Conservation (phyloP, 2,888 invertebrate genomes). For the Catocala fraxini region DNA sequence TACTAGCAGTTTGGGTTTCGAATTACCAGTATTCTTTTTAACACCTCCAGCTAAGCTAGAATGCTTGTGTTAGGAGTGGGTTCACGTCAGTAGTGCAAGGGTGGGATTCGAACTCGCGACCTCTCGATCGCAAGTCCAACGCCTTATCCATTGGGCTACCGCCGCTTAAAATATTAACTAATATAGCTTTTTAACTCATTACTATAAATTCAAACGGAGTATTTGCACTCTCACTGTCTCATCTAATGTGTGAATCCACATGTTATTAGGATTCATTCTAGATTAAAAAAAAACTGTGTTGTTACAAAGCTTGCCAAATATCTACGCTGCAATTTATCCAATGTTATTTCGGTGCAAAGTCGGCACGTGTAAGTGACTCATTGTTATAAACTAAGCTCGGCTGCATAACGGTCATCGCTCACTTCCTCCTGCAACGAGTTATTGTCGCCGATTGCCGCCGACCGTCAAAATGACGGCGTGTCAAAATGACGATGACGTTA, state of each 20-base stretch:
- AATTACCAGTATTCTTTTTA: too few relatives aligned
- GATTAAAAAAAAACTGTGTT: constrained; percentile 11
- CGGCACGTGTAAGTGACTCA: constrained; percentile 52
- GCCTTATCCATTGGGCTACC: too few relatives aligned
- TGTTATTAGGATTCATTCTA: neutral
- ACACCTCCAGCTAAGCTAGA: too few relatives aligned
- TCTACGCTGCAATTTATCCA: constrained; percentile 26
- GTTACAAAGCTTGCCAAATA: constrained; percentile 13
- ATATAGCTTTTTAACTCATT: too few relatives aligned
- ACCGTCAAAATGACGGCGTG: constrained; percentile 5
- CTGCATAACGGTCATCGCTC: constrained; percentile 31
- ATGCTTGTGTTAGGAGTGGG: too few relatives aligned
- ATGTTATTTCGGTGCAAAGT: constrained; percentile 38
- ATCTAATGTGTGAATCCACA: neutral
- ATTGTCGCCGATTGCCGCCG: neutral
- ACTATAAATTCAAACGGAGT: neutral
- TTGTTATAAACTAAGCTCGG: constrained; percentile 18
- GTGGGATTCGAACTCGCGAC: too few relatives aligned
- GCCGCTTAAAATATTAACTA: too few relatives aligned
- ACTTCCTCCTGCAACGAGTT: constrained; percentile 10
- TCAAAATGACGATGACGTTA: constrained; percentile 1
- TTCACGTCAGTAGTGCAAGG: too few relatives aligned
- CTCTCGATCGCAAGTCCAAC: too few relatives aligned
- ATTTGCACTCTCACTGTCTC: neutral
- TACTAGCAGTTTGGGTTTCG: too few relatives aligned